Percentiles rank a stretch among this genome's conserved stretches.
phyloP scores from a whole-genome alignment of 2,797 vertebrate genomes.

The Myotis pilosus region DNA sequence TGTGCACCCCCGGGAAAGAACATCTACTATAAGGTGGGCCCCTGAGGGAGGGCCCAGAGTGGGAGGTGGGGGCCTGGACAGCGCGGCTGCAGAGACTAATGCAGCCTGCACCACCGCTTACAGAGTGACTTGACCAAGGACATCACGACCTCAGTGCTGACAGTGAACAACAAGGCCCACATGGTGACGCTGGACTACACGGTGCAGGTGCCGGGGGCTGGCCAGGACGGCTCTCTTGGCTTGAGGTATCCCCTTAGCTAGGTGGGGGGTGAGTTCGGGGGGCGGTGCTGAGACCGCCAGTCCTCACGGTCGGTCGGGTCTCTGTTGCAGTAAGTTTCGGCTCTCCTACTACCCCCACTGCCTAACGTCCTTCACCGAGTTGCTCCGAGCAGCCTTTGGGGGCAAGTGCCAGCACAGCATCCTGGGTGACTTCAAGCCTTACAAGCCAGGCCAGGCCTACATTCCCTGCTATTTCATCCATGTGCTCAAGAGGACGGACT shows the following conservation, averaged over 20 bases:
- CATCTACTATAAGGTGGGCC: slow-evolving; percentile 96
- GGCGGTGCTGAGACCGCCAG: rapidly evolving
- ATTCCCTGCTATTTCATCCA: slow-evolving; percentile 98
- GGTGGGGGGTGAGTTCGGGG: background rate
- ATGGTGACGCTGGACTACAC: slow-evolving; percentile 99
- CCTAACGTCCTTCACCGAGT: slow-evolving; percentile 89
- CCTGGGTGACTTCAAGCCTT: slow-evolving; percentile 94
- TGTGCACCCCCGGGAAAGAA: slow-evolving; percentile 94
- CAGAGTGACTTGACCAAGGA: slow-evolving; percentile 96
- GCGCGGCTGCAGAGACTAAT: background rate
- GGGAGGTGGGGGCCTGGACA: background rate
- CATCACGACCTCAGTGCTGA: slow-evolving; percentile 95
- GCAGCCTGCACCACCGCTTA: background rate
- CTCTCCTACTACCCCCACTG: slow-evolving; percentile 97
- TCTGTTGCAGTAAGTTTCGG: slow-evolving; percentile 92
- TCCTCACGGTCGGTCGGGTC: background rate
- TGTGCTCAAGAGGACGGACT: slow-evolving; percentile 90
- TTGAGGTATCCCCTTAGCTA: slow-evolving; percentile 87
- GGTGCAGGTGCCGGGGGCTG: slow-evolving; percentile 86
- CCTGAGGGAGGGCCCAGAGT: background rate
- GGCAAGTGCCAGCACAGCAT: slow-evolving; percentile 91
- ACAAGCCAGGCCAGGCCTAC: slow-evolving; percentile 85
- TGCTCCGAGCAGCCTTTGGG: slow-evolving; percentile 89
- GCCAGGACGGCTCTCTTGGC: slow-evolving; percentile 81
- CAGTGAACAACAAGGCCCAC: slow-evolving; percentile 94